A percentile compares a stretch with the other conserved stretches of the same genome.
These are phyloP conservation scores for Atherinosoma microstoma DNA, from an alignment of 2,797 vertebrate species.

Conservation along the genomic window DNA sequence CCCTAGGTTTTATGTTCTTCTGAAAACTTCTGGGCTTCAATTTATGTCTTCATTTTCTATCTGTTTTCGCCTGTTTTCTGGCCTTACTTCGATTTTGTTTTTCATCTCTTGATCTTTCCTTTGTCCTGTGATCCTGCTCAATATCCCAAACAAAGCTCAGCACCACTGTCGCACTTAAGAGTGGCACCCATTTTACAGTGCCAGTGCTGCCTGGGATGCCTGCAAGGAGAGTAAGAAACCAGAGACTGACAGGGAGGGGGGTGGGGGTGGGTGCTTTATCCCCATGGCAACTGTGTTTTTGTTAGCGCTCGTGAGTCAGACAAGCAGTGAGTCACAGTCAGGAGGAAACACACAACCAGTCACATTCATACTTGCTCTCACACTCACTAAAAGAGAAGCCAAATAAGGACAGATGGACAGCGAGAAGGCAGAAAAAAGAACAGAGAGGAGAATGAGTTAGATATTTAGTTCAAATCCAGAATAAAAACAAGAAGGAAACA, in stretches of 20 bases:
- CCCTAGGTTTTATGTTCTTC: constrained; percentile 32
- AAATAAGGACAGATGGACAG: constrained; percentile 79
- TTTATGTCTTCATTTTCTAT: constrained; percentile 13
- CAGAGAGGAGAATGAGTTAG: constrained; percentile 16
- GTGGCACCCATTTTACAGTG: constrained; percentile 55
- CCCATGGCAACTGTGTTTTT: constrained; percentile 85
- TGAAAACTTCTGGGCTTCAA: constrained; percentile 17
- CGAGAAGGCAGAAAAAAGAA: constrained; percentile 36
- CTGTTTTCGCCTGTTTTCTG: constrained; percentile 15
- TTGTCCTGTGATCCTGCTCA: constrained; percentile 6
- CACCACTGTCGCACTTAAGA: constrained; percentile 42
- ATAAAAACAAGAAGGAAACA: constrained; percentile 24
- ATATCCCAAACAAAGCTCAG: constrained; percentile 23
- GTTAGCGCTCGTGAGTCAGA: constrained; percentile 86
- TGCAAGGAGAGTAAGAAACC: constrained; percentile 57
- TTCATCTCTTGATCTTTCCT: constrained; percentile 1
- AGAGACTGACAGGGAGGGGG: constrained; percentile 54
- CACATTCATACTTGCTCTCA: constrained; percentile 74
- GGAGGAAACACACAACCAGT: constrained; percentile 82
- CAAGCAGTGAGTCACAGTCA: constrained; percentile 87
- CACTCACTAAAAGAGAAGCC: constrained; percentile 75
- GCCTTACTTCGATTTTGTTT: constrained; percentile 10
- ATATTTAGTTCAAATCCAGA: constrained; percentile 40
- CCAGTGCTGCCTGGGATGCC: constrained; percentile 71
- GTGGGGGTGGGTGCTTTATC: constrained; percentile 47